Conservation (phyloP, 2,797 vertebrate species). For the Brachyrhaphis roseni region DNA sequence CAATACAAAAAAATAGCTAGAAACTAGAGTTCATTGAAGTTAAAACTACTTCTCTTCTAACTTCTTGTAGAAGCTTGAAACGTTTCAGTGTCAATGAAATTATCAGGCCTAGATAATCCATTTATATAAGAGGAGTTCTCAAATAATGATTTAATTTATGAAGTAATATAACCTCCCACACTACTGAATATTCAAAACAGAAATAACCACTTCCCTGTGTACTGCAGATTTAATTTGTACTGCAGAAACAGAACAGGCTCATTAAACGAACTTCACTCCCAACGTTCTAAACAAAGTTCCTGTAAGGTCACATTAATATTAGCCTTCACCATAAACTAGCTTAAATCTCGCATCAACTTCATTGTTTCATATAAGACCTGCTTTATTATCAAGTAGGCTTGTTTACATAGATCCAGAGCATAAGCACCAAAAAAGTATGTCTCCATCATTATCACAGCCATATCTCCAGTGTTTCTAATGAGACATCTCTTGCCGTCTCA, state of each 20-base stretch:
- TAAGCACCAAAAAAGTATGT: neutral
- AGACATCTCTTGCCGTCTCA: constrained; percentile 35
- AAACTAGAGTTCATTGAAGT: neutral
- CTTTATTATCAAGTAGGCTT: neutral
- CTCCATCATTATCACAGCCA: constrained; percentile 17
- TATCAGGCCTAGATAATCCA: neutral
- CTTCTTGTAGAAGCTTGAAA: neutral
- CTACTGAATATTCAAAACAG: neutral
- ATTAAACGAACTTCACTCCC: neutral
- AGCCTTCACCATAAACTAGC: neutral
- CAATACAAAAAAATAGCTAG: neutral
- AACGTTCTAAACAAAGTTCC: neutral
- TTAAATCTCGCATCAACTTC: neutral
- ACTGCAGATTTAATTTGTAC: neutral
- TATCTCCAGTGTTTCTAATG: constrained; percentile 30
- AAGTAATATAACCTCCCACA: neutral
- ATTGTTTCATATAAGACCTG: neutral
- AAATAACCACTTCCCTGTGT: neutral
- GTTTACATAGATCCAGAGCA: constrained; percentile 16
- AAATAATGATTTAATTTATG: neutral
- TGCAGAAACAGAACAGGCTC: neutral
- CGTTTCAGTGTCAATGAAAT: neutral
- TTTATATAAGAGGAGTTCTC: neutral
- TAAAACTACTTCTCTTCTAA: neutral
- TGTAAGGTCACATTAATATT: neutral